Evolutionary conservation across 2,797 vertebrate genomes (phyloP).

Genomic region (Poecilia gillii): DNA sequence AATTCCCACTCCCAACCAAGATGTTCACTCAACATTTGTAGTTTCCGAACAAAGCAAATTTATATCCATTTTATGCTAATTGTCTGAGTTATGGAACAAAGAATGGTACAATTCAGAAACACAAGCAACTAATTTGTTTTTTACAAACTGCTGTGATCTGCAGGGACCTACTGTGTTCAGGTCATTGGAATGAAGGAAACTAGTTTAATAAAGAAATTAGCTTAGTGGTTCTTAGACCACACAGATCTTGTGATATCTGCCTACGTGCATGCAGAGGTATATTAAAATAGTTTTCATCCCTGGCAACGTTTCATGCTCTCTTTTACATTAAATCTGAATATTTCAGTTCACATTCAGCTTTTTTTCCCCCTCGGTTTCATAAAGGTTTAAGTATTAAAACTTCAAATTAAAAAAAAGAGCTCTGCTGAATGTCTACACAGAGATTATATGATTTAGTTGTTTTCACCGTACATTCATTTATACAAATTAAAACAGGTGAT

Average conservation of each 20-base stretch:
- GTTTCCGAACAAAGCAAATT: no score
- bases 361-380: conserved; percentile 4
- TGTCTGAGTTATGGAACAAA: background rate
- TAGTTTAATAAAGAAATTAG: background rate
- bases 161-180: background rate
- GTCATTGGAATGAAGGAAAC: background rate
- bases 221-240: background rate
- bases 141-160: background rate
- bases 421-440: background rate
- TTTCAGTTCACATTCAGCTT: background rate
- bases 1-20: background rate
- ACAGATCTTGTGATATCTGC: background rate
- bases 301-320: background rate
- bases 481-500: background rate
- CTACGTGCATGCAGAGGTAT: background rate
- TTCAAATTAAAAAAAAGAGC: background rate
- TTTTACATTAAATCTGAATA: background rate
- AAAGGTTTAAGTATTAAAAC: background rate
- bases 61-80: no score
- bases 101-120: background rate
- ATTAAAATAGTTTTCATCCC: background rate
- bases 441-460: background rate
- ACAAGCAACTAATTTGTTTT: background rate
- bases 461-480: background rate
- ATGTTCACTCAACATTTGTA: no score